These are phyloP conservation scores for Ancistrus triradiatus DNA, from an alignment of 2,113 vertebrate species.

Conservation along the genomic window DNA sequence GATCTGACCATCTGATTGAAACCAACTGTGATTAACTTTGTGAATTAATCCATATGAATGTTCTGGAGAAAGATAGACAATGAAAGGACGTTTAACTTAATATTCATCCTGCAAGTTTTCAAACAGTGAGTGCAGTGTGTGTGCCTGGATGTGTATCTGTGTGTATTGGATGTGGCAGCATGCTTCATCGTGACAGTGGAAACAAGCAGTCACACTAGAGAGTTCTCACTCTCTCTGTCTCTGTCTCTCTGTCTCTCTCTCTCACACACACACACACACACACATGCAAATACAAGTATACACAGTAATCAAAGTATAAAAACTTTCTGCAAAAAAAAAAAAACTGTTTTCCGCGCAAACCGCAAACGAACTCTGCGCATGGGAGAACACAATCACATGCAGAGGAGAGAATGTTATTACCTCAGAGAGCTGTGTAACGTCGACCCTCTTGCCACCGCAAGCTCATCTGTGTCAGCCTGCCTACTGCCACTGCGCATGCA, in stretches of 20 bases:
- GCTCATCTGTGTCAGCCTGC: slow-evolving; percentile 48
- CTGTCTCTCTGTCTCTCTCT: background rate
- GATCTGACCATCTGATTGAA: too few species aligned
- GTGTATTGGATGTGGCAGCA: slow-evolving; percentile 30
- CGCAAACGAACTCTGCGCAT: too few species aligned
- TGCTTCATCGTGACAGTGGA: slow-evolving; percentile 40
- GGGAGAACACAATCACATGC: background rate
- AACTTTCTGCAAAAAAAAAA: background rate
- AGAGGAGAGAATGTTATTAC: slow-evolving; percentile 33
- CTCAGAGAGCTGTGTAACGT: slow-evolving; percentile 35
- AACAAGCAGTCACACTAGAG: slow-evolving; percentile 37
- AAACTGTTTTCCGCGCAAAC: too few species aligned
- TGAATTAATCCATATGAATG: too few species aligned
- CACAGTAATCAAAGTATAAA: background rate
- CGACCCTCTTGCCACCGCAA: slow-evolving; percentile 32
- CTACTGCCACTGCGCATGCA: slow-evolving; percentile 68
- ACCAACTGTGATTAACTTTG: too few species aligned
- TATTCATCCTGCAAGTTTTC: slow-evolving; percentile 23
- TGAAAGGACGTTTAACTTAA: slow-evolving; percentile 26
- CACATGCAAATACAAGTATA: background rate
- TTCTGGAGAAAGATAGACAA: background rate
- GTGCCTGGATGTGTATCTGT: slow-evolving; percentile 5
- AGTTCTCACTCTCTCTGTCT: background rate
- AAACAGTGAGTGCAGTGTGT: slow-evolving; percentile 24
- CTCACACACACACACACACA: background rate